A percentile compares a stretch with the other conserved stretches of the same genome.
These are phyloP conservation scores for Sander lucioperca DNA, from an alignment of 2,113 vertebrate species.

Conservation along the genomic window DNA sequence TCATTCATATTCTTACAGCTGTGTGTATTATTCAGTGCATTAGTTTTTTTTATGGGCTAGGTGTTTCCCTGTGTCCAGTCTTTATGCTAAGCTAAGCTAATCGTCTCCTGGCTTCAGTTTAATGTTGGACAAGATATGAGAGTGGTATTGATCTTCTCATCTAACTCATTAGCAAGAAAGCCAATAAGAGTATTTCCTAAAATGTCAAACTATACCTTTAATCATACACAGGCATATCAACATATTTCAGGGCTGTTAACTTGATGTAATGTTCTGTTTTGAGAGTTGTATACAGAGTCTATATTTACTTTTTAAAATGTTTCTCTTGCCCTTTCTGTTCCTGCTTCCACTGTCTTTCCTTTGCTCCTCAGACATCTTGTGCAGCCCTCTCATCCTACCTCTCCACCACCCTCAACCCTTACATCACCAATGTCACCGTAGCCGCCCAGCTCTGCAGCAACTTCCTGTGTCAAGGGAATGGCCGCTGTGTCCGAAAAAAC, in stretches of 20 bases:
- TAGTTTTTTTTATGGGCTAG: background rate
- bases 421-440: conserved; percentile 87
- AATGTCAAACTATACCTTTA: background rate
- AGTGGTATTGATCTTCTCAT: background rate
- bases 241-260: background rate
- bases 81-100: conserved; percentile 9
- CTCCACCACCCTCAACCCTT: conserved; percentile 81
- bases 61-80: background rate
- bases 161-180: background rate
- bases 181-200: background rate
- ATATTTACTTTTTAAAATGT: background rate
- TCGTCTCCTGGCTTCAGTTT: background rate
- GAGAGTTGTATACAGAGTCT: background rate
- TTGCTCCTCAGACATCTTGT: conserved; percentile 80
- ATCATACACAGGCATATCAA: background rate
- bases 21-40: background rate
- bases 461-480: conserved; percentile 83
- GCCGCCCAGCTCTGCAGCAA: conserved; percentile 87
- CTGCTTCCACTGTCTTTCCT: background rate
- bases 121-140: background rate
- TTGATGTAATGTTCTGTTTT: background rate
- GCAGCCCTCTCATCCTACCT: conserved; percentile 81
- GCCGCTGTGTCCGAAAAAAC: conserved; percentile 83
- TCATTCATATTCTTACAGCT: background rate
- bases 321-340: background rate